These are phyloP conservation scores for Hylia prasina DNA, from an alignment of 2,113 vertebrate genomes.

Conservation along the genomic window DNA sequence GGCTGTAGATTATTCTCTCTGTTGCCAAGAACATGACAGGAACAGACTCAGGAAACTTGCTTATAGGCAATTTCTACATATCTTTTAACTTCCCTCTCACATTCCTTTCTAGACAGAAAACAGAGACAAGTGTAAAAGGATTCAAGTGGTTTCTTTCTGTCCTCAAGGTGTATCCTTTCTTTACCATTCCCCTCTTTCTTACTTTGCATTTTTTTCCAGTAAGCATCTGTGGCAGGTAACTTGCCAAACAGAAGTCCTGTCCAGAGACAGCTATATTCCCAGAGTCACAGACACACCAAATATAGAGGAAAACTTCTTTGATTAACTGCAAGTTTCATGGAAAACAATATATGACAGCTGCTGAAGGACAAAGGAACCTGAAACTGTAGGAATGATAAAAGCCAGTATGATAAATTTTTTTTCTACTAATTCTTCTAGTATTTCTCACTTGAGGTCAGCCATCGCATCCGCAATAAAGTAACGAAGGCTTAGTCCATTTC, in stretches of 20 bases:
- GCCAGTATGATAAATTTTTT: rapidly evolving
- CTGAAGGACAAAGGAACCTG: not conserved
- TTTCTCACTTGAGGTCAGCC: not conserved
- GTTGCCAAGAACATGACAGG: not conserved
- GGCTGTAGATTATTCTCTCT: not conserved
- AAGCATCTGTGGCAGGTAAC: not conserved
- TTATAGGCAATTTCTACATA: not conserved
- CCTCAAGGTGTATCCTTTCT: not conserved
- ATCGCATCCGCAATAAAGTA: not conserved
- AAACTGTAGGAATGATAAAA: not conserved
- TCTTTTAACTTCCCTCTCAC: not conserved
- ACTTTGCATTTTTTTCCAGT: not conserved
- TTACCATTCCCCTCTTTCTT: not conserved
- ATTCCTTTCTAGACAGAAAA: not conserved
- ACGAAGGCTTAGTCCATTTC: not conserved
- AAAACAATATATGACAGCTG: not conserved
- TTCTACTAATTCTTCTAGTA: not conserved
- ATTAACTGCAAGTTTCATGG: not conserved
- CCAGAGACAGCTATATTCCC: not conserved
- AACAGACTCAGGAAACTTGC: not conserved
- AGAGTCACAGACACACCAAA: not conserved
- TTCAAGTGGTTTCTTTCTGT: not conserved
- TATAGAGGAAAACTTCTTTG: not conserved
- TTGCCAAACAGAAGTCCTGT: not conserved
- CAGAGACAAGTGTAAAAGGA: not conserved